Evolutionary conservation across 2,113 vertebrate species (phyloP), one percentile per base, ranked within the genome.

Genomic region (Ranitomeya variabilis): DNA sequence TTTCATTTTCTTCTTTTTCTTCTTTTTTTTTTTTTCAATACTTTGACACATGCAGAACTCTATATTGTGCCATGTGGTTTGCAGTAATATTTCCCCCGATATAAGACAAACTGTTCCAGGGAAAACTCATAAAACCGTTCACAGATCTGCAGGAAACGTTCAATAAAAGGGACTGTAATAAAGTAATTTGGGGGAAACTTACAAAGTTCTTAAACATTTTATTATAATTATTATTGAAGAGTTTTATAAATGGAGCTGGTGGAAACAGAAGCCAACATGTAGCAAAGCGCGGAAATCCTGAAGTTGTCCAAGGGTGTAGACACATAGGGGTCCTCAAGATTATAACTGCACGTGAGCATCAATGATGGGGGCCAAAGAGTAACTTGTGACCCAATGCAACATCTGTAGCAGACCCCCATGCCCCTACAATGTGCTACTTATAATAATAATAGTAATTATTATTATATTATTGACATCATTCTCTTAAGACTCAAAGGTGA

Each of bases 101-200:
- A 92, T 91, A 90, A 91, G 88, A 93, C 91, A 88, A 0, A 90
- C 91, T 91, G 92, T 91, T 90, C 89, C 18, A 92, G 89, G 91
- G 92, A 93, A 91, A 92, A 78, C 91, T 91, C 90, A 90, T 90
- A 91, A 92, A 91, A 92, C 88, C 90, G 92, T 55, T 88, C 90
- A 90, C 92, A 92, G 93, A 93, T 18, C 90, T 90, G 90, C 91
- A 93, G 93, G 93, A 94, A 94, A 92, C 92, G 91, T 93, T 93
- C 93, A 92, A 93, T 94, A 92, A 93, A 88, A 91, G 91, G 89
- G 51, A 45, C 26, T 15, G 54, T 88, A 82, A 88, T 74, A 83
- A 82, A 74, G 62, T 60, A 51, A 82, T 87, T 87, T 51, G 23
- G 13, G 37, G 21, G 57, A 23, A 86, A 55, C 60, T 1, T 45